A percentile compares a stretch with the other conserved stretches of the same genome.
Conservation (phyloP, 1,140 invertebrate species). For the Drosophila grimshawi region DNA sequence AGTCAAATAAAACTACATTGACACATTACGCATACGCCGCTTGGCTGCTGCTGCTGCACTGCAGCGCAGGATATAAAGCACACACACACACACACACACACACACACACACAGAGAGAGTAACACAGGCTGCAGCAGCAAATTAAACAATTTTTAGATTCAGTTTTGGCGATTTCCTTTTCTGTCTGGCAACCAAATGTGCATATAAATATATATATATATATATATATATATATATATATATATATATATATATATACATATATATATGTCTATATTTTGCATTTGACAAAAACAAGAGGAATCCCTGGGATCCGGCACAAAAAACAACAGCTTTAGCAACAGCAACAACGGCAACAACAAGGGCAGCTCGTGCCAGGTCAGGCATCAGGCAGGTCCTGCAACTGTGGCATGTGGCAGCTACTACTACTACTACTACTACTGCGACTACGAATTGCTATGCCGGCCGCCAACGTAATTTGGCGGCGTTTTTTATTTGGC, state of each 20-base stretch:
- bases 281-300: slow-evolving; percentile 81
- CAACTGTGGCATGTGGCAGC: slow-evolving; percentile 8
- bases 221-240: slow-evolving; percentile 19
- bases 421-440: slow-evolving; percentile 1
- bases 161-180: slow-evolving; percentile 48
- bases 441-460: neutral
- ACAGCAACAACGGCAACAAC: slow-evolving; percentile 3
- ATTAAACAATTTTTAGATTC: slow-evolving; percentile 82
- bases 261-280: slow-evolving; percentile 74
- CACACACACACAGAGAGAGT: neutral
- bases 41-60: neutral
- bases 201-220: slow-evolving; percentile 39
- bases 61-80: slow-evolving; percentile 37
- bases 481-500: slow-evolving; percentile 54
- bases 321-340: slow-evolving; percentile 29
- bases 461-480: slow-evolving; percentile 63
- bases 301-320: slow-evolving; percentile 4
- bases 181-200: slow-evolving; percentile 52
- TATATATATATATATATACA: neutral
- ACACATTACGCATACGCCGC: slow-evolving; percentile 76
- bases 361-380: slow-evolving; percentile 21
- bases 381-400: slow-evolving; percentile 29
- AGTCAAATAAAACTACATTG: slow-evolving; percentile 58
- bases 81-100: slow-evolving; percentile 8
- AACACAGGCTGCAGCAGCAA: slow-evolving; percentile 56